These are phyloP conservation scores for Seriola aureovittata DNA, from an alignment of 2,113 vertebrate genomes.

Conservation along the genomic window DNA sequence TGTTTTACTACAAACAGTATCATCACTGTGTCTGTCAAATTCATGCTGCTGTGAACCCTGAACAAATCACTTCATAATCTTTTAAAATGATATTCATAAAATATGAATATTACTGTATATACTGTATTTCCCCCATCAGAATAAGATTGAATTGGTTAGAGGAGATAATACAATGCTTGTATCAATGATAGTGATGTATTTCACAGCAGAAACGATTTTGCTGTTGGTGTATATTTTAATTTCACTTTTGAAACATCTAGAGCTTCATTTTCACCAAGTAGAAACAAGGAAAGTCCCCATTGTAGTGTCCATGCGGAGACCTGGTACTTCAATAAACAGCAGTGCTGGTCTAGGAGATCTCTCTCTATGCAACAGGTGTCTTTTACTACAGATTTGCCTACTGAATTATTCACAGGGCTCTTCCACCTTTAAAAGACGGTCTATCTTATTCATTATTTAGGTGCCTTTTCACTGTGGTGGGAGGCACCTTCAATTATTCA, in stretches of 20 bases:
- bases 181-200: background rate
- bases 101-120: too few relatives aligned
- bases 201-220: background rate
- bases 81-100: too few relatives aligned
- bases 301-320: conserved; percentile 1
- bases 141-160: background rate
- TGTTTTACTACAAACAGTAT: too few relatives aligned
- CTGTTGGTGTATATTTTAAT: background rate
- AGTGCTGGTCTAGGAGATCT: conserved; percentile 22
- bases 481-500: conserved; percentile 84
- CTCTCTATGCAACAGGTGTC: conserved; percentile 79
- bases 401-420: conserved; percentile 82
- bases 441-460: conserved; percentile 82
- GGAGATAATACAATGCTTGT: background rate
- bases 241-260: conserved; percentile 13
- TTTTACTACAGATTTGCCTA: conserved; percentile 80
- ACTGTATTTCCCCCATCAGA: too few relatives aligned
- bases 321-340: conserved; percentile 47
- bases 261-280: conserved; percentile 10
- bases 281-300: conserved; percentile 12
- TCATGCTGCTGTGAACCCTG: too few relatives aligned
- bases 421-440: conserved; percentile 81
- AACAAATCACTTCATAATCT: too few relatives aligned
- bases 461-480: conserved; percentile 75
- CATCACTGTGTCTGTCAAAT: too few relatives aligned